Conservation (phyloP, 2,888 invertebrate species). For the Microchrysa polita region DNA sequence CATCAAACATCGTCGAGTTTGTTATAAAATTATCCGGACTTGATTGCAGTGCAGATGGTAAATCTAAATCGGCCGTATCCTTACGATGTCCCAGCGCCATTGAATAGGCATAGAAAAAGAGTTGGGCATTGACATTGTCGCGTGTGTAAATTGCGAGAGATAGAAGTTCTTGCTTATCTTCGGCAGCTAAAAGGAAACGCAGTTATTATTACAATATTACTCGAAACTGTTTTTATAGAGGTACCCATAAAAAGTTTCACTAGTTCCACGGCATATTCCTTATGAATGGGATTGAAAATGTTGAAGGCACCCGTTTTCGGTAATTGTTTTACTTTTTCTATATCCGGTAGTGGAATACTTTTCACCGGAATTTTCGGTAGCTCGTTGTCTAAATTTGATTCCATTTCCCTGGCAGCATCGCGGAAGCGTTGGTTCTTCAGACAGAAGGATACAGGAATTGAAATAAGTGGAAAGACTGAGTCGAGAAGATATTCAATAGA, state of each 20-base stretch:
- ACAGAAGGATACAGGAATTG: too few relatives aligned
- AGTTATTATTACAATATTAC: slow-evolving; percentile 58
- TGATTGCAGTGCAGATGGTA: slow-evolving; percentile 70
- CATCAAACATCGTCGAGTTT: slow-evolving; percentile 66
- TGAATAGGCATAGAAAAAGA: slow-evolving; percentile 78
- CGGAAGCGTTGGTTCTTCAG: slow-evolving; percentile 50
- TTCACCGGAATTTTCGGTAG: slow-evolving; percentile 52
- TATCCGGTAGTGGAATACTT: slow-evolving; percentile 55
- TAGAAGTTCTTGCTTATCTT: slow-evolving; percentile 70
- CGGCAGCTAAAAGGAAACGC: slow-evolving; percentile 61
- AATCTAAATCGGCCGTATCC: slow-evolving; percentile 67
- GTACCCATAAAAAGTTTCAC: slow-evolving; percentile 56
- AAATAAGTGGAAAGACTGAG: neutral
- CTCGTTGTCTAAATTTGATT: slow-evolving; percentile 51
- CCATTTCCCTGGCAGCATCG: slow-evolving; percentile 53
- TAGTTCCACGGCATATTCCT: slow-evolving; percentile 58
- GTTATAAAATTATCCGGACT: slow-evolving; percentile 71
- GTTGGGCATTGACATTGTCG: slow-evolving; percentile 75
- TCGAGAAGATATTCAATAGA: too few relatives aligned
- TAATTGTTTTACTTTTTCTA: slow-evolving; percentile 54
- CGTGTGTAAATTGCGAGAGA: slow-evolving; percentile 73
- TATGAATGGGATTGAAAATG: slow-evolving; percentile 61
- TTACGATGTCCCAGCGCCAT: slow-evolving; percentile 73
- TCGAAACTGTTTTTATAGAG: too few relatives aligned
- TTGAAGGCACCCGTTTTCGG: slow-evolving; percentile 58